A percentile compares a stretch with the other conserved stretches of the same genome.
These are phyloP conservation scores for Hypocryptadius cinnamomeus DNA, from an alignment of 2,113 vertebrate species.

Conservation along the genomic window DNA sequence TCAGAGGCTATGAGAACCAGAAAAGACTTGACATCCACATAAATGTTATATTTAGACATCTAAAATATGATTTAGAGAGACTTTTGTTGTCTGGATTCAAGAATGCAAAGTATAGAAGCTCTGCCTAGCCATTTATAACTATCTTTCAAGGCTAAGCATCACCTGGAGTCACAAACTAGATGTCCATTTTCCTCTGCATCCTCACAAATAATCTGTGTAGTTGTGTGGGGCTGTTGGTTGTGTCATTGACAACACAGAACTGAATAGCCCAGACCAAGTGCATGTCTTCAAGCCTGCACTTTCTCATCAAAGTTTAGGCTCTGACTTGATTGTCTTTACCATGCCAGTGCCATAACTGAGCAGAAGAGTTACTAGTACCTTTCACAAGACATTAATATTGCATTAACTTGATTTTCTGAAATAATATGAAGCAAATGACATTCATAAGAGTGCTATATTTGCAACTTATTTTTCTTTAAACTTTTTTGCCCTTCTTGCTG, in stretches of 20 bases:
- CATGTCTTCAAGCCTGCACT: not conserved
- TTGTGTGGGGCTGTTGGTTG: not conserved
- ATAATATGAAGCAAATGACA: not conserved
- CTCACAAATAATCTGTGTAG: accelerated
- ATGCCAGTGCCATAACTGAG: not conserved
- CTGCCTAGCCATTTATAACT: not conserved
- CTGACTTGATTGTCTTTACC: not conserved
- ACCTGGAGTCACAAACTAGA: not conserved
- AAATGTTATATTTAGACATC: not conserved
- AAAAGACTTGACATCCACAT: not conserved
- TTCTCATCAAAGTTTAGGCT: not conserved
- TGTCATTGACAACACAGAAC: not conserved
- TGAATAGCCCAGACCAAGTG: not conserved
- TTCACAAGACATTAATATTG: not conserved
- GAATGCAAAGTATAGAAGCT: not conserved
- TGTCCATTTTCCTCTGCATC: not conserved
- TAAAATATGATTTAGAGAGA: not conserved
- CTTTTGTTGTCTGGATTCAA: not conserved
- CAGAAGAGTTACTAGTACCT: not conserved
- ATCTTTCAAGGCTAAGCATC: not conserved
- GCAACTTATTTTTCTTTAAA: not conserved
- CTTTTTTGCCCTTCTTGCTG: not conserved
- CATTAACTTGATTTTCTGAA: not conserved
- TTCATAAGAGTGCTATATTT: not conserved
- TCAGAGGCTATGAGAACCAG: not conserved